phyloP scores from a whole-genome alignment of 2,113 vertebrate genomes.

The Dicrurus megarhynchus region DNA sequence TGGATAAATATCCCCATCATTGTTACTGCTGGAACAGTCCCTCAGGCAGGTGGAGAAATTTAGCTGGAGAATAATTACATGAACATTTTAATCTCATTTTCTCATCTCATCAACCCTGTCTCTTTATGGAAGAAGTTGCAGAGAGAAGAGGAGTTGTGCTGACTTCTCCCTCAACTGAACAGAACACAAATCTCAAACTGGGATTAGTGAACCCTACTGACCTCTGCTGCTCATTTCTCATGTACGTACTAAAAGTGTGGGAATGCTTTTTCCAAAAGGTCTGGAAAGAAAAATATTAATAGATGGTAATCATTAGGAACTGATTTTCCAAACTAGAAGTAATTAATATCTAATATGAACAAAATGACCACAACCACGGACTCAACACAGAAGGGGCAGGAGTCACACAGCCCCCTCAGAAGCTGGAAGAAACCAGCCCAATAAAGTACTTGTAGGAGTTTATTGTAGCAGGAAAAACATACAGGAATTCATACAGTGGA shows the following conservation, averaged over 20 bases:
- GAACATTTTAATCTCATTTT: background rate
- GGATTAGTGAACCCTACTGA: slow-evolving; percentile 48
- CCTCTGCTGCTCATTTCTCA: slow-evolving; percentile 73
- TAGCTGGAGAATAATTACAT: background rate
- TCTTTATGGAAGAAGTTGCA: background rate
- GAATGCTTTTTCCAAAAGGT: slow-evolving; percentile 69
- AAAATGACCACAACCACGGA: background rate
- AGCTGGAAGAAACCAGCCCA: background rate
- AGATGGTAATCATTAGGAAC: background rate
- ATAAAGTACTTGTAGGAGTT: background rate
- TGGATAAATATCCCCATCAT: background rate
- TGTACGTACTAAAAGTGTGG: slow-evolving; percentile 54
- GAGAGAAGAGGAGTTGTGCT: background rate
- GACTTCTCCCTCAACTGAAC: background rate
- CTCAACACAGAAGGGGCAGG: background rate
- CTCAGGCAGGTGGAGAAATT: background rate
- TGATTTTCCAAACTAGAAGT: background rate
- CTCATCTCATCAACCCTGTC: background rate
- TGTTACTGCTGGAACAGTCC: background rate
- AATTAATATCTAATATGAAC: background rate
- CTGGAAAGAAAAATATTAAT: slow-evolving; percentile 54
- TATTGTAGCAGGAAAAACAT: background rate
- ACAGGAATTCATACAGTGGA: accelerated
- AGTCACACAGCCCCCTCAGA: background rate
- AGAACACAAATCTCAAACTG: background rate